phyloP scores from a whole-genome alignment of 2,113 vertebrate species.

The Solea senegalensis region DNA sequence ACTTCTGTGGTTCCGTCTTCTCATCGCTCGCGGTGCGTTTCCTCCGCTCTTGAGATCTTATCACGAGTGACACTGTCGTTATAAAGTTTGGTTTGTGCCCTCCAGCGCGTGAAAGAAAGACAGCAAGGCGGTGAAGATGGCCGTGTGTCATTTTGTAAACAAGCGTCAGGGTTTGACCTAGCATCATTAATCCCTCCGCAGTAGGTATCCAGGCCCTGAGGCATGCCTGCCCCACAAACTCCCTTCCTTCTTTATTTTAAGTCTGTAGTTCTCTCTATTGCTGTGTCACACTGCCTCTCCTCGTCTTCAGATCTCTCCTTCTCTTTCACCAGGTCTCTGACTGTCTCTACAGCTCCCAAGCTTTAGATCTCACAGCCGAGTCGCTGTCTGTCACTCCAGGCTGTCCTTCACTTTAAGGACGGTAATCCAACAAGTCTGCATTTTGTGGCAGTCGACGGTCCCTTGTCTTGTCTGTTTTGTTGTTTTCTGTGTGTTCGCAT shows the following conservation, averaged over 20 bases:
- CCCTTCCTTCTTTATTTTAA: constrained; percentile 34
- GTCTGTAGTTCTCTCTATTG: constrained; percentile 17
- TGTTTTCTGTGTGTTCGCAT: constrained; percentile 30
- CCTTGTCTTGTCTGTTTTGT: constrained; percentile 6
- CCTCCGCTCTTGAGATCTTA: not conserved
- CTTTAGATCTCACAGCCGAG: constrained; percentile 17
- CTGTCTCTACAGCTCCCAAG: constrained; percentile 21
- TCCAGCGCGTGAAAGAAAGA: constrained; percentile 13
- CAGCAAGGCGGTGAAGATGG: constrained; percentile 24
- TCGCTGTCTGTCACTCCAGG: constrained; percentile 26
- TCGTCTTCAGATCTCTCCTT: constrained; percentile 27
- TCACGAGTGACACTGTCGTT: constrained; percentile 11
- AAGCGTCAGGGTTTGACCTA: constrained; percentile 48
- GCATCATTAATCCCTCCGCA: constrained; percentile 58
- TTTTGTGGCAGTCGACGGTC: constrained; percentile 34
- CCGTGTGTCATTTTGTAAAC: constrained; percentile 58
- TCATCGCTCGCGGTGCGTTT: not conserved
- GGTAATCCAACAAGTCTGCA: constrained; percentile 46
- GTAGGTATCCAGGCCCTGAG: constrained; percentile 27
- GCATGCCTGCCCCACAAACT: constrained; percentile 24
- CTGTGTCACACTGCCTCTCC: constrained; percentile 35
- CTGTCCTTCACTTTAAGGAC: constrained; percentile 52
- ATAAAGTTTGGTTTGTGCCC: constrained; percentile 2
- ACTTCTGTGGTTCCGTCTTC: not conserved
- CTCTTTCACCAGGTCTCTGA: constrained; percentile 15